A percentile compares a stretch with the other conserved stretches of the same genome.
Conservation (phyloP, 1,140 invertebrate genomes). For the Stenopsyche tienmushanensis region DNA sequence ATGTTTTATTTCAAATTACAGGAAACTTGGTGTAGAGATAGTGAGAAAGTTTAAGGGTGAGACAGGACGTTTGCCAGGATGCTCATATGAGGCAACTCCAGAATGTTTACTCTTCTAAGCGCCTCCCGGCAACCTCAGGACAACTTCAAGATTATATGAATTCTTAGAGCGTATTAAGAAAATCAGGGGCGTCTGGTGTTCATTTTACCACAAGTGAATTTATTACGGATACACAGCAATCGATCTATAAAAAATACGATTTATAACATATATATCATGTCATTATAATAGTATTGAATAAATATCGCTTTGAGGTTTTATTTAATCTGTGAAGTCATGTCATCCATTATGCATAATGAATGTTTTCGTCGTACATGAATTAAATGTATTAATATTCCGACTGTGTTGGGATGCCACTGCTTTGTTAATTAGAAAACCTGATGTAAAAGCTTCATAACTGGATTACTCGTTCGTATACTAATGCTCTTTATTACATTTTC, state of each 20-base stretch:
- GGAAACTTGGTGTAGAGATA: too few species aligned
- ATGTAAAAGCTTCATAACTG: slow-evolving; percentile 13
- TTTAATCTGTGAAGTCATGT: too few species aligned
- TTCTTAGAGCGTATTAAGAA: slow-evolving; percentile 15
- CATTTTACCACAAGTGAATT: not conserved
- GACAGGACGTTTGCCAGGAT: slow-evolving; percentile 14
- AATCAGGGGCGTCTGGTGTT: not conserved
- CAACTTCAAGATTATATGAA: slow-evolving; percentile 27
- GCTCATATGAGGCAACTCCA: slow-evolving; percentile 22
- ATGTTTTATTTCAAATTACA: too few species aligned
- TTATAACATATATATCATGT: not conserved
- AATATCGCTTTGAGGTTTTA: not conserved
- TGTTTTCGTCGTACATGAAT: too few species aligned
- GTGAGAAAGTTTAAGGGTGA: too few species aligned
- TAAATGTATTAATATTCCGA: too few species aligned
- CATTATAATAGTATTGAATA: not conserved
- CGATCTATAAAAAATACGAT: not conserved
- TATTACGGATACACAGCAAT: not conserved
- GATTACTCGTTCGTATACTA: slow-evolving; percentile 21
- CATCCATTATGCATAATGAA: too few species aligned
- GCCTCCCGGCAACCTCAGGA: slow-evolving; percentile 18
- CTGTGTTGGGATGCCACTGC: slow-evolving; percentile 7
- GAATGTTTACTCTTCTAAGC: slow-evolving; percentile 24
- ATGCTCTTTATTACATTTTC: slow-evolving; percentile 30
- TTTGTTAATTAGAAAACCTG: slow-evolving; percentile 27